Base-by-base conservation (phyloP, 2,888 invertebrate species). In the Drosophila peninsularis region DNA sequence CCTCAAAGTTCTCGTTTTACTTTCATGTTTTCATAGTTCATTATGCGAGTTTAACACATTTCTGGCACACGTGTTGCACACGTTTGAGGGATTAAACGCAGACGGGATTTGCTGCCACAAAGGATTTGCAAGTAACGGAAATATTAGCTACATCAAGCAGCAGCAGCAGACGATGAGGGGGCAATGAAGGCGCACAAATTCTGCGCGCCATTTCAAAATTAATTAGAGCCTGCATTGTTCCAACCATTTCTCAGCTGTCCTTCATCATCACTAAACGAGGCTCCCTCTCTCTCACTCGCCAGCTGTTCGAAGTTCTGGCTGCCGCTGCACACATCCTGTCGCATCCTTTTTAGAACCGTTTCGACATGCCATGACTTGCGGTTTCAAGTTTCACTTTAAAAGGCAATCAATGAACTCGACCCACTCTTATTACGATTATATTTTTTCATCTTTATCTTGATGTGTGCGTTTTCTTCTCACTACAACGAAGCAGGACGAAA, bases 381-480 rank as follows among this genome's bases (percentile, higher is more conserved):
- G 77, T 82, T 76, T 82, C 77, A 56, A 47, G 76, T 82, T 82
- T 70, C 82, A 76, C 62, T 73, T 75, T 78, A 75, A 76, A 82
- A 70, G 75, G 82, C 82, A 78, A 80, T 82, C 76, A 80, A 76
- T 77, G 74, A 73, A 62, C 62, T 39, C 50, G 13, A 10, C 41
- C 52, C 73, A 42, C 56, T 71, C 63, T 50, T 58, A 53, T 58
- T 41, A 41, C 61, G 30, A 27, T 75, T 63, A 56, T 30, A 52
- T 60, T 41, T 45, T 44, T 53, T 64, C 32, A 17, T 37, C 24
- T 39, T 39, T 17, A 27, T 27, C 17, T 30, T 30, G 14, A 17
- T 53, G 24, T 24, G 24, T 24, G 3, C 27, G 1, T 39, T 41
- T 17, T 27, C n/a, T 50, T 5, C 5, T 5, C 5, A 34, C 47